Conservation (phyloP, 2,888 invertebrate species). For the Caenorhabditis sp. region DNA sequence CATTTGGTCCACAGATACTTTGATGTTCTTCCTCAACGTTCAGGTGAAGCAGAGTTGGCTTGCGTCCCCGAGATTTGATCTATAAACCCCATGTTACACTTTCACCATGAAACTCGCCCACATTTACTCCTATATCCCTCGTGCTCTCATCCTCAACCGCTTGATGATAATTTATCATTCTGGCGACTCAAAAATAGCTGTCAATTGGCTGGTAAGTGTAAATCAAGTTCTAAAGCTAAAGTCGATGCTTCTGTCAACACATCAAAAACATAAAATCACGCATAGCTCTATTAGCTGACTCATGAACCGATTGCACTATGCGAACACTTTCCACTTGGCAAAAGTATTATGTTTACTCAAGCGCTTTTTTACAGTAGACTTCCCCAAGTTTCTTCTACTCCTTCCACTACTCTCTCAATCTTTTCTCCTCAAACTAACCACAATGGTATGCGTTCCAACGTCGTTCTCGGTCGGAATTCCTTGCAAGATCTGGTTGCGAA, state of each 20-base stretch:
- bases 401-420: not conserved
- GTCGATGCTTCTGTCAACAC: not conserved
- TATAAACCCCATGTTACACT: slow-evolving; percentile 54
- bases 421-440: slow-evolving; percentile 26
- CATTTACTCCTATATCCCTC: slow-evolving; percentile 18
- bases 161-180: slow-evolving; percentile 36
- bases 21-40: slow-evolving; percentile 66
- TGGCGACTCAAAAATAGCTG: slow-evolving; percentile 45
- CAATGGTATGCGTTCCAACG: slow-evolving; percentile 87
- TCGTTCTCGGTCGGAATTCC: slow-evolving; percentile 83
- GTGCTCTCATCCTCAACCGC: slow-evolving; percentile 31
- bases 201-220: not conserved
- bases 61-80: slow-evolving; percentile 42
- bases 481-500: slow-evolving; percentile 55
- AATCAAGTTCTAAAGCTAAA: not conserved
- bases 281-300: slow-evolving; percentile 22
- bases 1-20: slow-evolving; percentile 64
- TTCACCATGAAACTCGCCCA: slow-evolving; percentile 35
- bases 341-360: slow-evolving; percentile 10
- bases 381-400: too few relatives aligned
- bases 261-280: not conserved
- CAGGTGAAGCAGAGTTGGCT: slow-evolving; percentile 40
- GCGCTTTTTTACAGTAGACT: not conserved
- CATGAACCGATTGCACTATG: slow-evolving; percentile 14
- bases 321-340: not conserved